phyloP scores from a whole-genome alignment of 2,888 invertebrate genomes.

The Caenorhabditis imperialis region DNA sequence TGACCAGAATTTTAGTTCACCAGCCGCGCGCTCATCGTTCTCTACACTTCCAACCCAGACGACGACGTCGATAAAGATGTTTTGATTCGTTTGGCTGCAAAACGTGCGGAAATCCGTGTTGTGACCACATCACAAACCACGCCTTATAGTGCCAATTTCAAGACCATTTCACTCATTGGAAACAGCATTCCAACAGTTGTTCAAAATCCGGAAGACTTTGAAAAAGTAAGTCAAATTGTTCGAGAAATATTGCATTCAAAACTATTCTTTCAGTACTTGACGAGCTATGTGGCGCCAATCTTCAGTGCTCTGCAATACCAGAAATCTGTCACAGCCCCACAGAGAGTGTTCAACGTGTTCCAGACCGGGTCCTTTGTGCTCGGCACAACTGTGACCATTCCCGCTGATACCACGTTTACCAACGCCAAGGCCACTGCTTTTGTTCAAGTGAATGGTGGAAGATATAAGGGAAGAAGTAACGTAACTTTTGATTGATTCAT shows the following conservation, averaged over 20 bases:
- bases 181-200: constrained; percentile 27
- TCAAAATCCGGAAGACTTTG: neutral
- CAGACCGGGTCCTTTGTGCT: constrained; percentile 2
- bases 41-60: constrained; percentile 27
- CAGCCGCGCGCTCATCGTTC: constrained; percentile 19
- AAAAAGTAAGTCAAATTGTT: constrained; percentile 13
- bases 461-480: neutral
- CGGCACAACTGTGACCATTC: neutral
- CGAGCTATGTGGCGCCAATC: constrained; percentile 20
- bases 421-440: neutral
- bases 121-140: constrained; percentile 4
- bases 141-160: neutral
- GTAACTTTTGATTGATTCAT: neutral
- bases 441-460: constrained; percentile 32
- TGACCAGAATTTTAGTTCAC: constrained; percentile 31
- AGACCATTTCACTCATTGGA: constrained; percentile 27
- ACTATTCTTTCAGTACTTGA: constrained; percentile 36
- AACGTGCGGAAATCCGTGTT: constrained; percentile 38
- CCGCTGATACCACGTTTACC: constrained; percentile 13
- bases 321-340: constrained; percentile 1
- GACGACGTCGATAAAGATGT: constrained; percentile 22
- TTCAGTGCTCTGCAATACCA: constrained; percentile 20
- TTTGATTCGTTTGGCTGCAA: constrained; percentile 18
- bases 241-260: neutral
- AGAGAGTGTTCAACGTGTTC: constrained; percentile 40